Base-by-base conservation (phyloP, 2,113 vertebrate species). In the Sylvilagus bachmani region DNA sequence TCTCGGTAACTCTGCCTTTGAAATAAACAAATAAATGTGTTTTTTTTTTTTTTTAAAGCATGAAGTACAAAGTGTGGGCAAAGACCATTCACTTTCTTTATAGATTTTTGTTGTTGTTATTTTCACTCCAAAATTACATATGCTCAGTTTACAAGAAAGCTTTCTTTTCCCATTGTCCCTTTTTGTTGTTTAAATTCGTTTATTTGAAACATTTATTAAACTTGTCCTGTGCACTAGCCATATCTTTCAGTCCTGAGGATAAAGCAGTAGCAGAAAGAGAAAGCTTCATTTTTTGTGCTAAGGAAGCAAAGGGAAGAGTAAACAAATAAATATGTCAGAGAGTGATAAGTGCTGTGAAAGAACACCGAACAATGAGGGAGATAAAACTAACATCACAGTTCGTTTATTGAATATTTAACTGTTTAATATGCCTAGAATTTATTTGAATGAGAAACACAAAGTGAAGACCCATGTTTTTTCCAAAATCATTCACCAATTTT, bases 151-250 rank as follows among this genome's bases (percentile, higher is more conserved):
- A 55, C 92, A 94, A 78, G 75, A 25, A 19, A 67, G 3, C 1
- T 33, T 58, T 66, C 83, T 36, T 74, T 75, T 13, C 17, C 24
- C 19, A 6, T 21, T 55, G 9, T 33, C 7, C 6, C 58, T 92
- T 62, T 86, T 74, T 25, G 22, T 86, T 78, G 51, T 4, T 95
- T 90, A 89, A 33, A 33, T 58, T 89, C 49, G 82, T 70, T 75
- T 27, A 38, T 49, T 90, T 31, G 5, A 66, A 44, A 80, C 36
- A 74, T 71, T 27, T 92, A 17, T 80, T 51, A 71, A 87, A 14
- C 19, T 7, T 10, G 21, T 64, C 13, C 38, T 61, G 3, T 70
- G 33, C 53, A 31, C 66, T 29, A 10, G 9, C 14, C 22, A 5
- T 27, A 33, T 70, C 64, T 25, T 62, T 33, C 33, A 66, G 19